Evolutionary conservation across 2,888 invertebrate species (phyloP), one percentile per base, ranked within the genome.

Genomic region (Meandrusa payeni): DNA sequence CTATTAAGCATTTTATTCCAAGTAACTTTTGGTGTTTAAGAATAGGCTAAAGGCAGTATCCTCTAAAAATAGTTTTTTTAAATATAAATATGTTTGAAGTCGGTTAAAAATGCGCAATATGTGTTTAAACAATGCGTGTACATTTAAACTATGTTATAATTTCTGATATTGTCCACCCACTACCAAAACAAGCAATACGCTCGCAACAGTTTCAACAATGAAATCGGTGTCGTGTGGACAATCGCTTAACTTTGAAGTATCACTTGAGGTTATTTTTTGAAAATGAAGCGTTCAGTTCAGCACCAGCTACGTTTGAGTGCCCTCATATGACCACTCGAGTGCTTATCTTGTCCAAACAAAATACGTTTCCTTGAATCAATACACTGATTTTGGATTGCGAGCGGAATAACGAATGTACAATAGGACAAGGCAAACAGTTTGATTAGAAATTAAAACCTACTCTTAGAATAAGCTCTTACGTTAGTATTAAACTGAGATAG

Each of bases 211-310:
- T 4, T n/a, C 26, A 26, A 31, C 37, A 38, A 37, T 43, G 43
- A 43, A 43, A 43, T 32, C 36, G 11, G 37, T 33, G 42, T 33
- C 37, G 23, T 13, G 5, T 12, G 36, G 29, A 61, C 59, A 55
- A 55, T 59, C 48, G 36, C 28, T 23, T 37, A 11, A 47, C 38
- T 48, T 48, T 55, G 41, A 47, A 69, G 68, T 51, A 57, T 55
- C 51, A 46, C 59, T 66, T 51, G 40, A 68, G 59, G 61, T 59
- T 62, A 70, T 69, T 76, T 51, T 69, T 67, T 54, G 65, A 71
- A 77, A 74, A 68, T 64, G 71, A 72, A 63, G 64, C 66, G 54
- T 53, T 50, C 62, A 57, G 63, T 57, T 61, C 61, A 65, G 65
- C 66, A 64, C 54, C 36, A n/a, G 5, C 24, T 10, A 17, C 13